These are phyloP conservation scores for Scolopax rusticola DNA, from an alignment of 2,797 vertebrate species.

Conservation along the genomic window DNA sequence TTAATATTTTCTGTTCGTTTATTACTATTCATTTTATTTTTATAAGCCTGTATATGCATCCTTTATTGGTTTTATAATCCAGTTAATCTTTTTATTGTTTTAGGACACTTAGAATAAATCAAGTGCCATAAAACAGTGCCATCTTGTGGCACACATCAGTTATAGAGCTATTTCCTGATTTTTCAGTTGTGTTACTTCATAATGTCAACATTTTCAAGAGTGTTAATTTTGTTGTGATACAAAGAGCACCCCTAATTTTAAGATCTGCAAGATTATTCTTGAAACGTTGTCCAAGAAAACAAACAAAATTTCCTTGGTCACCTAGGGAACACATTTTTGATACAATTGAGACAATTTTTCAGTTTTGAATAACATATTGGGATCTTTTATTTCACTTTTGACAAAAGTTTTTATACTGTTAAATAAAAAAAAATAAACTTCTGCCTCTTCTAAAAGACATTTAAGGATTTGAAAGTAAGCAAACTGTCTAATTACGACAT, in stretches of 20 bases:
- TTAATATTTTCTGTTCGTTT: not conserved
- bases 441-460: not conserved
- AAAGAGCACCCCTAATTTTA: not conserved
- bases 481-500: not conserved
- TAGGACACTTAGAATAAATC: not conserved
- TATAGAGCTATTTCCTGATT: not conserved
- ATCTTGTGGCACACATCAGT: constrained; percentile 51
- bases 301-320: not conserved
- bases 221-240: not conserved
- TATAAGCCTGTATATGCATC: not conserved
- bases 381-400: not conserved
- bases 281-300: not conserved
- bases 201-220: not conserved
- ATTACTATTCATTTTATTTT: not conserved
- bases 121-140: constrained; percentile 40
- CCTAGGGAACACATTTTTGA: not conserved
- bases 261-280: not conserved
- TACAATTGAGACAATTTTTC: too few relatives aligned
- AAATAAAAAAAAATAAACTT: not conserved
- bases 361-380: too few relatives aligned
- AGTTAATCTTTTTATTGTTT: not conserved
- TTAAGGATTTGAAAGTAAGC: not conserved
- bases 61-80: not conserved
- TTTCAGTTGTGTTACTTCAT: not conserved
- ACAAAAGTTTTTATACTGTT: not conserved